Evolutionary conservation across 92 coral and sea anemone species (phyloP).

Genomic region (Heteractis magnifica): DNA sequence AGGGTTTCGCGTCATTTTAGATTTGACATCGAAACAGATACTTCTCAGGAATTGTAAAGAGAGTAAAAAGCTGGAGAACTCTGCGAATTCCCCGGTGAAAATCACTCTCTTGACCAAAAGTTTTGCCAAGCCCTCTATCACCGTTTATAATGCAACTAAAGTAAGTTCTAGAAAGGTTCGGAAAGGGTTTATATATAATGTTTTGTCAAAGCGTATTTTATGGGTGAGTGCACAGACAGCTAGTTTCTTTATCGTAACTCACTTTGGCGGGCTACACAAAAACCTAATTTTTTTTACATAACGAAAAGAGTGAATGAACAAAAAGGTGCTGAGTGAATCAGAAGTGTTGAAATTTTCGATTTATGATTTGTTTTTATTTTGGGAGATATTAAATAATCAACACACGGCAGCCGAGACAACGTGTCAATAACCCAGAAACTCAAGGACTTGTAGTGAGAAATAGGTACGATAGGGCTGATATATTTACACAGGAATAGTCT

Average conservation of each 20-base stretch:
- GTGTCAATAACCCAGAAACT: slow-evolving; percentile 7
- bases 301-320: neutral
- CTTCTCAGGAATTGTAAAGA: slow-evolving; percentile 22
- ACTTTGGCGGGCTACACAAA: slow-evolving; percentile 8
- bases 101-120: neutral
- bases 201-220: neutral
- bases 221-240: slow-evolving; percentile 1
- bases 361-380: slow-evolving; percentile 1
- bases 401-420: slow-evolving; percentile 15
- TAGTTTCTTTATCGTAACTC: neutral
- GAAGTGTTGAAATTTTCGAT: neutral
- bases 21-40: slow-evolving; percentile 69
- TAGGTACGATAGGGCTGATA: slow-evolving; percentile 30
- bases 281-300: neutral
- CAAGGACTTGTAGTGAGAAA: slow-evolving; percentile 36
- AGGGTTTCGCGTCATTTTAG: slow-evolving; percentile 62
- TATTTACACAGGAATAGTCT: slow-evolving; percentile 25
- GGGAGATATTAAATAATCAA: slow-evolving; percentile 13
- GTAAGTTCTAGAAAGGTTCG: neutral
- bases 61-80: slow-evolving; percentile 13
- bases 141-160: neutral
- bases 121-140: neutral
- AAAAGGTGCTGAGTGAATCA: neutral
- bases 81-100: neutral
- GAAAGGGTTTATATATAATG: neutral